Evolutionary conservation across 2,113 vertebrate species (phyloP), one percentile per base, ranked within the genome.

Genomic region (Neodontobutis hainanensis): DNA sequence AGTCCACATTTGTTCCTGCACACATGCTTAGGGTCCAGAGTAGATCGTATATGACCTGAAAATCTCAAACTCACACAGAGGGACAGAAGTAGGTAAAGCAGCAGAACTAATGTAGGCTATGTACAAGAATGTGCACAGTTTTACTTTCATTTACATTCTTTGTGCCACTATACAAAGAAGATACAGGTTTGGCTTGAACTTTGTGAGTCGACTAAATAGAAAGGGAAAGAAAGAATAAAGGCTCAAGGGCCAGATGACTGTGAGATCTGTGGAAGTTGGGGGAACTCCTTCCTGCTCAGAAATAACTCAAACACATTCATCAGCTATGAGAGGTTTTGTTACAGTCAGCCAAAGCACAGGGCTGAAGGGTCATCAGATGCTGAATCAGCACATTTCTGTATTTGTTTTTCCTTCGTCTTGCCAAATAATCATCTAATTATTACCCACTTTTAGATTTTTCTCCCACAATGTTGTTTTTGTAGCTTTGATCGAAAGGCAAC

Each of bases 231-330:
- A 43, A 65, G 36, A 27, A 64, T 5, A 48, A 35, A 43, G 61
- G 51, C 63, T 4, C 10, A 9, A 48, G 46, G 15, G 32, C 49
- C 72, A 63, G 48, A 57, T 53, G 45, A 74, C 40, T 43, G 65
- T 53, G 42, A 35, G 58, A 47, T 52, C 48, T 75, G 61, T 58
- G 71, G 67, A 69, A 68, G 44, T 79, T 79, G 61, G 38, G 62
- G 61, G 66, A 60, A 48, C 64, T 85, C 68, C 78, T 75, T 73
- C 78, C 75, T 68, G 40, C 49, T 51, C 53, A 67, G 59, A 70
- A 71, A 63, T 68, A 82, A 83, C 68, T 84, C 52, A 76, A 82
- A 63, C 66, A 83, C 71, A 85, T 80, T 83, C 65, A 85, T 68
- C 15, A 62, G 62, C 50, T 32, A 63, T 35, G 66, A 61, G 73